A percentile compares a stretch with the other conserved stretches of the same genome.
These are phyloP conservation scores for Taurulus bubalis DNA, from an alignment of 2,113 vertebrate species.

Conservation along the genomic window DNA sequence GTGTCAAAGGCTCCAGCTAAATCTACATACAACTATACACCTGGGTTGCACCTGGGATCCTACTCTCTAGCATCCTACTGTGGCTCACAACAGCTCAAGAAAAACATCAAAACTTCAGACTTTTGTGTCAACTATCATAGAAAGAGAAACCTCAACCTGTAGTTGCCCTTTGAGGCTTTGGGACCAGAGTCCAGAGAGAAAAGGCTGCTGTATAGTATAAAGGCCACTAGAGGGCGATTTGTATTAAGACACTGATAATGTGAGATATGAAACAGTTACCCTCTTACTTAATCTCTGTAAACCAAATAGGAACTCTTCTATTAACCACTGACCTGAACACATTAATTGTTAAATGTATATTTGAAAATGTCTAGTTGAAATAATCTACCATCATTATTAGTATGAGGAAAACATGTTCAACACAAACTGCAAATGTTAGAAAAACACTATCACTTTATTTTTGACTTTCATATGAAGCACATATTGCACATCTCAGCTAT, in stretches of 20 bases:
- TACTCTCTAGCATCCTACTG: no score
- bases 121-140: no score
- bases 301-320: neutral
- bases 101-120: neutral
- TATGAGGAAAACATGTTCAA: neutral
- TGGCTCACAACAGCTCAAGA: neutral
- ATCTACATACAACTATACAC: neutral
- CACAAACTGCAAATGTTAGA: neutral
- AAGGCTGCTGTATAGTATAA: neutral
- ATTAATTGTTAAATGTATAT: neutral
- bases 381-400: neutral
- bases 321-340: neutral
- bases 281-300: neutral
- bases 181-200: no score
- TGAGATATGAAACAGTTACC: neutral
- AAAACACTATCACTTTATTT: conserved; percentile 43
- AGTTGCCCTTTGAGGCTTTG: neutral
- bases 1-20: neutral
- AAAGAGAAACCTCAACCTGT: neutral
- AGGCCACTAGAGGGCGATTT: conserved; percentile 43
- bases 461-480: conserved; percentile 14
- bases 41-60: neutral
- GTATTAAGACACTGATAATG: neutral
- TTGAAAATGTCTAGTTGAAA: neutral
- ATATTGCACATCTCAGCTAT: conserved; percentile 37